Evolutionary conservation across 2,113 vertebrate genomes (phyloP).

Genomic region (Corythornis madagascariensis): DNA sequence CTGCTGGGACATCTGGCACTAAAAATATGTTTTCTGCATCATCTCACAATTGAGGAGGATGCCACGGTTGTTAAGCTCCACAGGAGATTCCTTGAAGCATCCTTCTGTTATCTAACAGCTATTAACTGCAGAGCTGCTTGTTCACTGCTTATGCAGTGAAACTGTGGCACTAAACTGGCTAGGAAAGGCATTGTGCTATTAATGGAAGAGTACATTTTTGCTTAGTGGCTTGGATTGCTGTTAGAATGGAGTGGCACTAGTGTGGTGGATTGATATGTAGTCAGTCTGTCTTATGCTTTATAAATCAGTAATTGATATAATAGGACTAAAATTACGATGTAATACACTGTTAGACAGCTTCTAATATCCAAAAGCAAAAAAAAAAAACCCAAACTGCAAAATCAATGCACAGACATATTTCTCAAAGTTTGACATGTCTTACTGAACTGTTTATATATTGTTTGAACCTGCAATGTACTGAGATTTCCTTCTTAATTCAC

Average conservation of each 20-base stretch:
- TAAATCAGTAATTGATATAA: conserved; percentile 20
- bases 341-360: conserved; percentile 33
- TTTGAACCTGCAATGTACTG: not conserved
- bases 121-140: too few relatives aligned
- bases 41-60: conserved; percentile 19
- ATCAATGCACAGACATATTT: not conserved
- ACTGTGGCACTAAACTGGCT: not conserved
- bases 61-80: not conserved
- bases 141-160: not conserved
- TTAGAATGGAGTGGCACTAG: conserved; percentile 10
- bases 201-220: not conserved
- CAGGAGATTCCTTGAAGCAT: conserved; percentile 17
- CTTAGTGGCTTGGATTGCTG: conserved; percentile 22
- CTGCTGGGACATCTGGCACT: conserved; percentile 40
- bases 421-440: not conserved
- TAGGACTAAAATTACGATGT: conserved; percentile 26
- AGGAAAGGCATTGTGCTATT: conserved; percentile 1
- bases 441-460: not conserved
- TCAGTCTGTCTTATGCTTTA: not conserved
- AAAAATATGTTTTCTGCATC: conserved; percentile 60
- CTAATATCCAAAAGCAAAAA: conserved; percentile 2
- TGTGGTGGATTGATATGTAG: conserved; percentile 27
- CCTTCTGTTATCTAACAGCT: not conserved
- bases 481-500: not conserved
- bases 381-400: not conserved